Evolutionary conservation across 2,797 vertebrate genomes (phyloP), one percentile per base, ranked within the genome.

Genomic region (Oreonectes daqikongensis): DNA sequence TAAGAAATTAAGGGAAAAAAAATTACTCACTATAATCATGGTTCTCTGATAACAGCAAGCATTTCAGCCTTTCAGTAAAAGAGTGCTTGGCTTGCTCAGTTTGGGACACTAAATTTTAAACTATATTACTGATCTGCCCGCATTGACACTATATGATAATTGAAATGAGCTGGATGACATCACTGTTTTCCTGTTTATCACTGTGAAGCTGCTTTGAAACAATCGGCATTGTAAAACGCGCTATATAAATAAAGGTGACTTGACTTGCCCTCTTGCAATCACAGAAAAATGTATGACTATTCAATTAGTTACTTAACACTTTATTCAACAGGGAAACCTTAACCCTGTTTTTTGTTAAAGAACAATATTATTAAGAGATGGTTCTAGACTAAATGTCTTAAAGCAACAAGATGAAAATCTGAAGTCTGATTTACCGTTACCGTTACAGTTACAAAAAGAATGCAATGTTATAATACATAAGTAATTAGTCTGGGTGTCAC

Each of bases 21-120:
- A 10, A 28, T 57, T 57, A 57, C 53, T 52, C 50, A 52, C 50
- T 53, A 53, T 53, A 53, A 53, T 28, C 53, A 57, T 57, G 53
- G 53, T 28, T 57, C 40, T 42, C 40, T 42, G 40, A 14, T 42
- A 42, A 42, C 3, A 42, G 40, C 40, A 42, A 42, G 40, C 53
- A 57, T 57, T 28, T 28, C 53, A 55, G 53, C 53, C 53, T 55
- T 55, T 55, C 53, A 55, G 53, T 55, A 26, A 55, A 55, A 55
- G 22, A 55, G 22, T 55, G 53, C 53, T 55, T 32, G 30, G 30
- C 30, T 32, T 32, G 30, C 30, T 32, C 30, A 32, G 30, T 32
- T 5, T 2, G 30, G 30, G 30, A 5, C 30, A 32, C 30, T 32
- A 2, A 32, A 32, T 3, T 32, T 32, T 32, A 2, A 32, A 32